Percentiles rank a stretch among this genome's conserved stretches.
Evolutionary conservation across 2,797 vertebrate genomes (phyloP).

Genomic region (Capromys pilorides): DNA sequence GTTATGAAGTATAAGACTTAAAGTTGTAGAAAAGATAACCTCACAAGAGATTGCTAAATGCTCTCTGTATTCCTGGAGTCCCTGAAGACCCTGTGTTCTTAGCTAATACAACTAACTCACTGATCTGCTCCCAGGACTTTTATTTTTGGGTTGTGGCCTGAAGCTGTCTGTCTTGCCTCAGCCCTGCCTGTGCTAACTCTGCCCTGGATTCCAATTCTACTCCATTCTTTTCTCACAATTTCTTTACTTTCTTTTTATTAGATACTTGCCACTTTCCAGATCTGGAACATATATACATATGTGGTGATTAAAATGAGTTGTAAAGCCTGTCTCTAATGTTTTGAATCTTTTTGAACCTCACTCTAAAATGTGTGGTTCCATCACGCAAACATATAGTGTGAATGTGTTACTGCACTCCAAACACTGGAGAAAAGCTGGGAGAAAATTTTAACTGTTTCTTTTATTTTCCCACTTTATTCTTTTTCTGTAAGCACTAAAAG

Average conservation of each 20-base stretch:
- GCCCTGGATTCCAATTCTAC: slow-evolving; percentile 41
- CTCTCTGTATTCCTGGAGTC: not conserved
- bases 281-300: not conserved
- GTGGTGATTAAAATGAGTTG: not conserved
- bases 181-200: not conserved
- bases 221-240: not conserved
- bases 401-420: slow-evolving; percentile 43
- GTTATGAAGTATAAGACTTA: slow-evolving; percentile 23
- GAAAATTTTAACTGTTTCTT: not conserved
- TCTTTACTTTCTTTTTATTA: not conserved
- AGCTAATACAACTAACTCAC: not conserved
- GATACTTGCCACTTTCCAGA: not conserved
- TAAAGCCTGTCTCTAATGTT: not conserved
- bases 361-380: not conserved
- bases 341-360: not conserved
- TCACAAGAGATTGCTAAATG: slow-evolving; percentile 27
- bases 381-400: not conserved
- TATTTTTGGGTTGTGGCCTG: not conserved
- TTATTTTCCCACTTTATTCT: slow-evolving; percentile 26
- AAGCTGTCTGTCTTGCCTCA: not conserved
- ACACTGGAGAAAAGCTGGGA: slow-evolving; percentile 8
- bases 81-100: not conserved
- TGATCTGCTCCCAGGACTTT: not conserved
- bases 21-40: slow-evolving; percentile 23
- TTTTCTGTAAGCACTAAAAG: not conserved